Evolutionary conservation across 2,888 invertebrate species (phyloP).

Genomic region (Lampropteryx suffumata): DNA sequence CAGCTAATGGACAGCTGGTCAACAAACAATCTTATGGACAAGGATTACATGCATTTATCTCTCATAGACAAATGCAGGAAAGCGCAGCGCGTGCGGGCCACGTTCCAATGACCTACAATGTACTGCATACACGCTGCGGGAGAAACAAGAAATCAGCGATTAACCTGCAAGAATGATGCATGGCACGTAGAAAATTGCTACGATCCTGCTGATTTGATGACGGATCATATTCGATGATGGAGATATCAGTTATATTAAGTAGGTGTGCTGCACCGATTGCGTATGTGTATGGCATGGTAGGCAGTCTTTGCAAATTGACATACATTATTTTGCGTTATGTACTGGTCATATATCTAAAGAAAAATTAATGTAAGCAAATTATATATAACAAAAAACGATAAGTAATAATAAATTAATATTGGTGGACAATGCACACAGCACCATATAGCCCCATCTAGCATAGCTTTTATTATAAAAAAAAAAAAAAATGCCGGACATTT

Average conservation of each 20-base stretch:
- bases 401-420: no score
- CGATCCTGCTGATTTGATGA: slow-evolving; percentile 47
- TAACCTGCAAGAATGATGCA: slow-evolving; percentile 59
- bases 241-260: slow-evolving; percentile 12
- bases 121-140: slow-evolving; percentile 59
- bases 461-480: no score
- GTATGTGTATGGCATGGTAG: no score
- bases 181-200: slow-evolving; percentile 57
- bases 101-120: slow-evolving; percentile 71
- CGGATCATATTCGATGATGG: slow-evolving; percentile 38
- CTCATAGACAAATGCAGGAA: slow-evolving; percentile 67
- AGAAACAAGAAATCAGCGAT: slow-evolving; percentile 58
- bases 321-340: no score
- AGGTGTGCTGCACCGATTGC: not conserved
- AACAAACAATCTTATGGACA: slow-evolving; percentile 17
- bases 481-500: no score
- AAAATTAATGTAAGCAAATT: no score
- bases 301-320: no score
- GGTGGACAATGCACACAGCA: no score
- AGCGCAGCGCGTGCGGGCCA: slow-evolving; percentile 59
- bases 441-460: no score
- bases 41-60: slow-evolving; percentile 29
- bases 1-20: slow-evolving; percentile 18
- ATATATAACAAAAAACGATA: no score
- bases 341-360: no score